Conservation (phyloP, 2,888 invertebrate species). For the Stramonita haemastoma region DNA sequence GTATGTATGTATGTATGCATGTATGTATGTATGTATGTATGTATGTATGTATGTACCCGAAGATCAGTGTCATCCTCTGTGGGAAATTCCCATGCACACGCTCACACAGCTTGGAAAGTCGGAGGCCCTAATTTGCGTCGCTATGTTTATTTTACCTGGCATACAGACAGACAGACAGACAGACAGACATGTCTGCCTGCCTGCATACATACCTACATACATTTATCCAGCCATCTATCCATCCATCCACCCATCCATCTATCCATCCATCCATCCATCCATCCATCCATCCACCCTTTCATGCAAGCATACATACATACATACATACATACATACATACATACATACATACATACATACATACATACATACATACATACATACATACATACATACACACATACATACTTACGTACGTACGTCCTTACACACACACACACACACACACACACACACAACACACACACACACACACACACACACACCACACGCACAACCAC, state of each 20-base stretch:
- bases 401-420: too few species aligned
- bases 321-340: slow-evolving; percentile 2
- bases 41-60: neutral
- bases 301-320: slow-evolving; percentile 22
- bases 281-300: too few species aligned
- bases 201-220: too few species aligned
- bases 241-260: neutral
- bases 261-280: neutral
- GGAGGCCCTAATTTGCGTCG: too few species aligned
- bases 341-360: slow-evolving; percentile 27
- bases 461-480: neutral
- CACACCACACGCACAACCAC: neutral
- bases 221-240: neutral
- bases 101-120: too few species aligned
- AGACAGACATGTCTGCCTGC: neutral
- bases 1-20: too few species aligned
- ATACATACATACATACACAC: too few species aligned
- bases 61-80: neutral
- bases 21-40: slow-evolving; percentile 23
- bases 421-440: too few species aligned
- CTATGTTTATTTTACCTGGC: too few species aligned
- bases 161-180: neutral
- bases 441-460: neutral
- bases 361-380: neutral
- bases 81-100: too few species aligned